Conservation (phyloP, 2,888 invertebrate species). For the Netelia virgata region DNA sequence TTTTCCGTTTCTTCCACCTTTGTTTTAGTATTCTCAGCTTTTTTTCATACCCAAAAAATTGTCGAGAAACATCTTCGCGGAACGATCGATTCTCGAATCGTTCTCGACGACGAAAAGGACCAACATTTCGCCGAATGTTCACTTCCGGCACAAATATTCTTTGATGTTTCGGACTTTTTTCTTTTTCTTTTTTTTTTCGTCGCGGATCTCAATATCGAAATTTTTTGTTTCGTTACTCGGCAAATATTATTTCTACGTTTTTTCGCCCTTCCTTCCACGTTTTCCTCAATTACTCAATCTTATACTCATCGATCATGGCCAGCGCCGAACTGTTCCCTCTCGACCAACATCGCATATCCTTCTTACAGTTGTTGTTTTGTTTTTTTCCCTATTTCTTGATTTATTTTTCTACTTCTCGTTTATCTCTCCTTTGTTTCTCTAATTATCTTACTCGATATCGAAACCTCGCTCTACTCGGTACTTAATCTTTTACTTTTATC, state of each 20-base stretch:
- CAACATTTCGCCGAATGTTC: constrained; percentile 42
- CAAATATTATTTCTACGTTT: constrained; percentile 8
- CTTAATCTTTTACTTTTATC: neutral
- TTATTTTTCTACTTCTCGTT: neutral
- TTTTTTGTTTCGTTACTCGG: neutral
- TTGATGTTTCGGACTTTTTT: neutral
- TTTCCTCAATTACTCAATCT: constrained; percentile 47
- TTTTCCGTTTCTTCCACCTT: neutral
- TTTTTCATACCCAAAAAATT: constrained; percentile 51
- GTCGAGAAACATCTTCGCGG: constrained; percentile 32
- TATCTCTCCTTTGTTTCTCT: neutral
- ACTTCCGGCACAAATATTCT: neutral
- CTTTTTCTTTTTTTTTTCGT: neutral
- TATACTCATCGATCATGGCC: constrained; percentile 50
- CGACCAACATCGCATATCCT: neutral
- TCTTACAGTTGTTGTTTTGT: neutral
- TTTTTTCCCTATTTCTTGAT: constrained; percentile 2
- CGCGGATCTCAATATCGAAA: neutral
- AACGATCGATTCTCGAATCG: constrained; percentile 21
- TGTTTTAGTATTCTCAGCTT: constrained; percentile 12
- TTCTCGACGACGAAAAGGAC: constrained; percentile 15
- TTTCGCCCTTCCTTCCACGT: neutral
- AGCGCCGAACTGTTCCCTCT: neutral
- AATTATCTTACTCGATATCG: neutral
- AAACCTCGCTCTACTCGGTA: no score